Evolutionary conservation across 1,140 invertebrate genomes (phyloP), one percentile per base, ranked within the genome.

Genomic region (Cydia fagiglandana): DNA sequence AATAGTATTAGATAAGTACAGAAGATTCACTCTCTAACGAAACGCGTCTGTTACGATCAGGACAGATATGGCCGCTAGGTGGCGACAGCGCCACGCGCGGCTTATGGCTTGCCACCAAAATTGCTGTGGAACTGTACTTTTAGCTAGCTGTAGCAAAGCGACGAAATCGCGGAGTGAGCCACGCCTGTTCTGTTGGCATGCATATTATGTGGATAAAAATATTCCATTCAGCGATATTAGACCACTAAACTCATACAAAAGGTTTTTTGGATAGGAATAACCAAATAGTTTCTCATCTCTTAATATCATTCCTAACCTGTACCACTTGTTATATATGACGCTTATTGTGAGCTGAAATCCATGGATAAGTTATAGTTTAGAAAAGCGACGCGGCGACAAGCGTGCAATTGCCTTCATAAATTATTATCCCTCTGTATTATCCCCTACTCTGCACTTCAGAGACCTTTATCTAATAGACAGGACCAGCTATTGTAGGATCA

Each of bases 391-490:
- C 64, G 9, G 17, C 74, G 81, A 73, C 78, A 78, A 50, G 61
- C 75, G 73, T 80, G 78, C 74, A 79, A 79, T 79, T 80, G 78
- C 77, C 70, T 78, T 77, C 79, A 79, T 82, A 83, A 82, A 83
- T 84, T 75, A 68, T 76, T 38, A 73, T 77, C 77, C 76, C 76
- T 34, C 76, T 81, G 80, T 80, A 64, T 74, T 53, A 78, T 53
- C 45, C 76, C 76, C 77, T 82, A 82, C 73, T 76, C 79, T 82
- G 75, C 76, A 79, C 74, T 77, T 74, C 76, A 70, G 80, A 73
- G 80, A 82, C 78, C 82, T 83, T 84, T 88, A 88, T 86, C 83
- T 84, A 84, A 78, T 75, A 76, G 83, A 86, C 83, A 84, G 81
- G 79, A 76, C 81, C 78, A 79, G 84, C 83, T 82, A 85, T 87